A percentile compares a stretch with the other conserved stretches of the same genome.
phyloP scores from a whole-genome alignment of 2,888 invertebrate species.

The Dynastes hyllus region DNA sequence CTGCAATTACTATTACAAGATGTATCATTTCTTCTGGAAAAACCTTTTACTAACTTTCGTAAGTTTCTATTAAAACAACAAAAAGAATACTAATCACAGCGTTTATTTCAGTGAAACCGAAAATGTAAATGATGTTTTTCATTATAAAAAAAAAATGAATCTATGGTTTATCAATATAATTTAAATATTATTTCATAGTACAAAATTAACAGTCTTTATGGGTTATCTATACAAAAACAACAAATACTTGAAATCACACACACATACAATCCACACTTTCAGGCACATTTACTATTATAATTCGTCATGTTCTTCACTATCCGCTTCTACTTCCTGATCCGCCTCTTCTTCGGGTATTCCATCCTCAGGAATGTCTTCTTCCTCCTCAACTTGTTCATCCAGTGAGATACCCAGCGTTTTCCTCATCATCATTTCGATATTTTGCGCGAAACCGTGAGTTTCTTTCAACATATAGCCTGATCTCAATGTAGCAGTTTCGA shows the following conservation, averaged over 20 bases:
- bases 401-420: conserved; percentile 84
- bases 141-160: conserved; percentile 42
- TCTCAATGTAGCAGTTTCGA: conserved; percentile 92
- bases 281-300: conserved; percentile 72
- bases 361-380: conserved; percentile 70
- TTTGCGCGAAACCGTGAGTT: conserved; percentile 89
- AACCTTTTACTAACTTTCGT: no score
- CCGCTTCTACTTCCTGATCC: conserved; percentile 67
- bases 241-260: conserved; percentile 40
- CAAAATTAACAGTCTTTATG: conserved; percentile 53
- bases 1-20: no score
- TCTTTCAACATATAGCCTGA: conserved; percentile 96
- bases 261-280: conserved; percentile 39
- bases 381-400: conserved; percentile 77
- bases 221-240: conserved; percentile 45
- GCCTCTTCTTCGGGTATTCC: conserved; percentile 70
- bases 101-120: conserved; percentile 34
- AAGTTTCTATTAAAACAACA: background rate
- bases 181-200: conserved; percentile 48
- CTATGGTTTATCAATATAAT: conserved; percentile 42
- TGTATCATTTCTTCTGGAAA: no score
- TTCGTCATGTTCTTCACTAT: conserved; percentile 75
- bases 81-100: conserved; percentile 32
- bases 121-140: conserved; percentile 26
- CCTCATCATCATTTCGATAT: conserved; percentile 93